Conservation (phyloP, 92 coral and sea anemone species). For the Palythoa grandiflora region DNA sequence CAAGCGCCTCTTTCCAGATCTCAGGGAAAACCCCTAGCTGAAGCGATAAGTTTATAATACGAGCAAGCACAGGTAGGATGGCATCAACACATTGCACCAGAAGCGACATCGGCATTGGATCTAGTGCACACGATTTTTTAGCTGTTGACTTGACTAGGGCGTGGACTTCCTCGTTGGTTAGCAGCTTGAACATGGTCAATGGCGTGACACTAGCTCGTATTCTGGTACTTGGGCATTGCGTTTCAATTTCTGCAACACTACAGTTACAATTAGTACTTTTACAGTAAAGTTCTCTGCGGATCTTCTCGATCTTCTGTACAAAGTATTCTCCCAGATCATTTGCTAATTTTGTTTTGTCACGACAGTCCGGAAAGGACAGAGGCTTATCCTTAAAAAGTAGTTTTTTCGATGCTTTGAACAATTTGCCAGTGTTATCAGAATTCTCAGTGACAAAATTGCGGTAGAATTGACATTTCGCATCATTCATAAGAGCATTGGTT, state of each 20-base stretch:
- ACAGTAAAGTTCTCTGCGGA: neutral
- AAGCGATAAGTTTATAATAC: neutral
- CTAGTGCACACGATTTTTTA: neutral
- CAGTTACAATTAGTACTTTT: neutral
- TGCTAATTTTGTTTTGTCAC: too few relatives aligned
- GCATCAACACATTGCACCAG: neutral
- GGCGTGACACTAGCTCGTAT: neutral
- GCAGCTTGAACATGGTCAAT: neutral
- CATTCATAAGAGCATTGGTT: neutral
- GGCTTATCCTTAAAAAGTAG: neutral
- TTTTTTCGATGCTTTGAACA: neutral
- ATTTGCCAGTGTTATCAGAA: neutral
- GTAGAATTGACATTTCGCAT: neutral
- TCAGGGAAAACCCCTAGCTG: neutral
- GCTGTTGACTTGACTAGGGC: neutral
- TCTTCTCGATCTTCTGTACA: neutral
- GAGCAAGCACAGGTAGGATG: neutral
- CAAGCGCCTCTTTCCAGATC: neutral
- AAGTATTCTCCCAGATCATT: neutral
- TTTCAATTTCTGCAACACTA: neutral
- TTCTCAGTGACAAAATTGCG: neutral
- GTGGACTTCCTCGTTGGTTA: neutral
- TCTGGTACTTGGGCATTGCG: neutral
- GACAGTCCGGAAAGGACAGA: too few relatives aligned
- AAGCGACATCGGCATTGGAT: neutral